These are phyloP conservation scores for Strix aluco DNA, from an alignment of 2,113 vertebrate species.

Conservation along the genomic window DNA sequence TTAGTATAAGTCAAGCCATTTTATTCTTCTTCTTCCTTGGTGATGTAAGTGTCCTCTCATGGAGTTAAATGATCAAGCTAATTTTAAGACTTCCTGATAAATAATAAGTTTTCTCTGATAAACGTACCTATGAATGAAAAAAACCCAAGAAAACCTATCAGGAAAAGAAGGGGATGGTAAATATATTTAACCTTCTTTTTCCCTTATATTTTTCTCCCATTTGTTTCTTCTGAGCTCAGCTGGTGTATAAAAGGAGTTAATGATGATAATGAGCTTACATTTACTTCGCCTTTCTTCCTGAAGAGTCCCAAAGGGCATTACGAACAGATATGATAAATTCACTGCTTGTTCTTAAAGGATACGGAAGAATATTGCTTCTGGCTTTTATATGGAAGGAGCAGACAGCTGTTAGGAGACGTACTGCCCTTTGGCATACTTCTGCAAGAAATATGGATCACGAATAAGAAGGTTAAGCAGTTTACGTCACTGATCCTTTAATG, in stretches of 20 bases:
- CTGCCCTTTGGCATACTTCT: slow-evolving; percentile 17
- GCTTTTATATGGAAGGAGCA: background rate
- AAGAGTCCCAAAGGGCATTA: slow-evolving; percentile 56
- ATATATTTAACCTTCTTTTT: background rate
- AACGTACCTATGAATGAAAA: background rate
- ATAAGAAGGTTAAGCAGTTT: slow-evolving; percentile 48
- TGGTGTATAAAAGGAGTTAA: slow-evolving; percentile 66
- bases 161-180: background rate
- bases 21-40: background rate
- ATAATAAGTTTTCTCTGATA: background rate
- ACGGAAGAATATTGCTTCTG: background rate
- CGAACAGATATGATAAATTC: slow-evolving; percentile 54
- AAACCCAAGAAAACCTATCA: background rate
- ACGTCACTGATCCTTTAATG: slow-evolving; percentile 1
- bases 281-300: slow-evolving; percentile 42
- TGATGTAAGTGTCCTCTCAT: background rate
- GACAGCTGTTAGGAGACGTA: background rate
- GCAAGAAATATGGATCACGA: slow-evolving; percentile 29
- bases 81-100: background rate
- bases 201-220: background rate
- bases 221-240: slow-evolving; percentile 65
- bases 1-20: background rate
- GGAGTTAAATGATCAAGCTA: background rate
- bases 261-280: slow-evolving; percentile 70
- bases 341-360: slow-evolving; percentile 30